Conservation (phyloP, 1,140 invertebrate genomes). For the Temnothorax longispinosus region DNA sequence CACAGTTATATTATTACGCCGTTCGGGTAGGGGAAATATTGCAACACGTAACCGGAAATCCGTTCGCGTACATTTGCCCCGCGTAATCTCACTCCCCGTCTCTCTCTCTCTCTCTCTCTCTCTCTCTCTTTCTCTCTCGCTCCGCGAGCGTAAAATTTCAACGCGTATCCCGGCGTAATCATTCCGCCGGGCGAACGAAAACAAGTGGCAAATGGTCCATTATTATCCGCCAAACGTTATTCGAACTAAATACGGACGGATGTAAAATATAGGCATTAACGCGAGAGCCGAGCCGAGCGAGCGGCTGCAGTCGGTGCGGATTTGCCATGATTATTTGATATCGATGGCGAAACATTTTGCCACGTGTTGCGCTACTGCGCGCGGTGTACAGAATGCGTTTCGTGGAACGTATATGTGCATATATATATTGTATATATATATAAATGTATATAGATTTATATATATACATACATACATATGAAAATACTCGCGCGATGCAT, state of each 20-base stretch:
- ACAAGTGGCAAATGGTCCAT: constrained; percentile 71
- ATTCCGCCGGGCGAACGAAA: constrained; percentile 68
- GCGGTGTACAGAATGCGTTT: constrained; percentile 59
- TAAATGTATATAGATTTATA: background rate
- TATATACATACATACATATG: constrained; percentile 13
- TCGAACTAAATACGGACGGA: constrained; percentile 70
- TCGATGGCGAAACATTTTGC: constrained; percentile 71
- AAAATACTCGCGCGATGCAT: constrained; percentile 67
- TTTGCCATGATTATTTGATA: constrained; percentile 76
- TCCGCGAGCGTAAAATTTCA: constrained; percentile 62
- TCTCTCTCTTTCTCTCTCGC: constrained; percentile 4
- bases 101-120: background rate
- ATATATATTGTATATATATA: background rate
- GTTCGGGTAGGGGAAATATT: constrained; percentile 27
- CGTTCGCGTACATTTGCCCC: constrained; percentile 45
- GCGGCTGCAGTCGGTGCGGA: constrained; percentile 70
- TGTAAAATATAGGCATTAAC: constrained; percentile 75
- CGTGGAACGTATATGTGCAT: constrained; percentile 42
- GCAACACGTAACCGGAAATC: constrained; percentile 60
- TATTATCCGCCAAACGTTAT: constrained; percentile 75
- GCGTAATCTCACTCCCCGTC: constrained; percentile 3
- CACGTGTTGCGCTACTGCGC: constrained; percentile 71
- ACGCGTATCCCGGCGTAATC: constrained; percentile 58
- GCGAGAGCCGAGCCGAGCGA: constrained; percentile 46
- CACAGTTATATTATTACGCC: constrained; percentile 58